Evolutionary conservation across 35 echinoderm and acorn worm genomes (phyloP), one percentile per base, ranked within the genome.

Genomic region (Strongylocentrotus purpuratus): DNA sequence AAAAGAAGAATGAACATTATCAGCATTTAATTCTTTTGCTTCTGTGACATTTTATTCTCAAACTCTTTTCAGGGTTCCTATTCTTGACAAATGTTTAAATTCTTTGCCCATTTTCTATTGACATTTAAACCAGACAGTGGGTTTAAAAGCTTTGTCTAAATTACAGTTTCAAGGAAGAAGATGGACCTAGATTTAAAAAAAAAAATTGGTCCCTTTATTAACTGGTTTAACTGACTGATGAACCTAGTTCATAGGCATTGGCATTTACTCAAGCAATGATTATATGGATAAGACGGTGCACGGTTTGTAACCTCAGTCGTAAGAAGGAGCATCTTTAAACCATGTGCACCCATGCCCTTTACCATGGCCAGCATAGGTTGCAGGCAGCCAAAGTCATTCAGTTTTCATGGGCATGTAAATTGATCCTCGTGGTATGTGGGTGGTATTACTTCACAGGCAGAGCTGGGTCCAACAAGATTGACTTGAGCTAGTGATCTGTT

Each of bases 261-360:
- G 52, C 17, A 59, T 59, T 59, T 59, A 10, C 65, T 78, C 18
- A 78, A 78, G 65, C 25, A 6, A 78, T 78, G 15, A 28, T 28
- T 28, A 9, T n/a, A 55, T 2, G 48, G 15, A 10, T 55, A 41
- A 41, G 35, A 41, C 15, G 0, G 10, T 55, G 15, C 28, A 78
- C n/a, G 22, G 65, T 8, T 78, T 78, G 22, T n/a, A n/a, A n/a
- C 65, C 7, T 28, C 20, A n/a, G 65, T 22, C 20, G 22, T 78
- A 28, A 78, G 65, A n/a, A 78, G 65, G 65, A 78, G 65, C 65
- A 78, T 78, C 65, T n/a, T 78, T 78, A 78, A 78, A 78, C 65
- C 65, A 28, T 78, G 65, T 28, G 65, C 65, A 4, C 65, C 65
- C 65, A 28, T 78, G 65, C 65, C 65, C 22, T 78, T 78, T 28